Percentiles rank a stretch among this genome's conserved stretches.
phyloP scores from a whole-genome alignment of 2,888 invertebrate genomes.

The Napeogenes sylphis region DNA sequence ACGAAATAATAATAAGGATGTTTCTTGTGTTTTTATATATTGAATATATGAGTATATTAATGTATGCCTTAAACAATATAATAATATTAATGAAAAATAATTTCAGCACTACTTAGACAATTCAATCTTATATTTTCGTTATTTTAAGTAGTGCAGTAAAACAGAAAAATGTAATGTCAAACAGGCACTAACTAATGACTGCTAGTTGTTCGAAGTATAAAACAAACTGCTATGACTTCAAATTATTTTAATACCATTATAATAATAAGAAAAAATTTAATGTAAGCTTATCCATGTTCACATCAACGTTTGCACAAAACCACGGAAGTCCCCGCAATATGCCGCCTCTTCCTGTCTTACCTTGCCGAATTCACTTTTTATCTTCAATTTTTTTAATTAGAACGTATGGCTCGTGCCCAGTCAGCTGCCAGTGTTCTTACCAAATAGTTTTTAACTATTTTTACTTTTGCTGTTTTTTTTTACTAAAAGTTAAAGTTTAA shows the following conservation, averaged over 20 bases:
- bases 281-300: neutral
- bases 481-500: too few species aligned
- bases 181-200: too few species aligned
- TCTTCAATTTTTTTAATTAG: conserved; percentile 55
- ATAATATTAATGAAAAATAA: too few species aligned
- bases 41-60: neutral
- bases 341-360: conserved; percentile 72
- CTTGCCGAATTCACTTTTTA: conserved; percentile 66
- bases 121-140: too few species aligned
- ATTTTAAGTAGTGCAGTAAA: too few species aligned
- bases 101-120: too few species aligned
- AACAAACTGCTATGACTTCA: too few species aligned
- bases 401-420: conserved; percentile 64
- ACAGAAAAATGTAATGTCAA: too few species aligned
- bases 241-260: too few species aligned
- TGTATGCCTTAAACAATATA: too few species aligned
- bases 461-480: conserved; percentile 17
- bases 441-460: conserved; percentile 3
- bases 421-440: conserved; percentile 20
- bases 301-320: conserved; percentile 39
- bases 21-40: neutral
- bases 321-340: conserved; percentile 72
- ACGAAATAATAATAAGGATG: conserved; percentile 42
- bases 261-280: neutral
- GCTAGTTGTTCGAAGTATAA: too few species aligned